Evolutionary conservation across 2,888 invertebrate species (phyloP).

Genomic region (Dicyrtoma fusca): DNA sequence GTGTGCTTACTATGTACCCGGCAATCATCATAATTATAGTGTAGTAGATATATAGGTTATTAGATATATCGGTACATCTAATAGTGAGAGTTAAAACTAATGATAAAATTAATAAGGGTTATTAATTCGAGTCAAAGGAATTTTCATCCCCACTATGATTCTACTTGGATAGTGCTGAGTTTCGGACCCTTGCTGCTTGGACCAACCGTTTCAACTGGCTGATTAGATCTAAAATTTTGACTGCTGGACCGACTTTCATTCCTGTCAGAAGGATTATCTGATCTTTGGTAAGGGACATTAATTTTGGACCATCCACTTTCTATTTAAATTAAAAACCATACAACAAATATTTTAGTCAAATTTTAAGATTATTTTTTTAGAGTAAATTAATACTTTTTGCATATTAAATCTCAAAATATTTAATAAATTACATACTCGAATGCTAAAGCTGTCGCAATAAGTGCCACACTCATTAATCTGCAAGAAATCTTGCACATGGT

Average conservation of each 20-base stretch:
- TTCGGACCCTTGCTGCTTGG: conserved; percentile 62
- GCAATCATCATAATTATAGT: too few species aligned
- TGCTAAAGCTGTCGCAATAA: conserved; percentile 67
- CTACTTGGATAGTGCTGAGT: conserved; percentile 45
- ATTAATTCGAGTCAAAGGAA: too few species aligned
- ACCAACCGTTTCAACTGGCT: conserved; percentile 87
- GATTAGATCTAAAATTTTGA: conserved; percentile 91
- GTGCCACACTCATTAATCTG: conserved; percentile 78
- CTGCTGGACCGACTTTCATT: conserved; percentile 92
- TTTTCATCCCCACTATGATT: not conserved
- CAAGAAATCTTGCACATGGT: conserved; percentile 87
- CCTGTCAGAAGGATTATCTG: conserved; percentile 85
- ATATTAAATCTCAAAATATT: not conserved
- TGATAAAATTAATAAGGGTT: not conserved
- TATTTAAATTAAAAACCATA: conserved; percentile 59
- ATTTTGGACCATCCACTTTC: conserved; percentile 78
- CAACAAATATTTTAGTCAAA: conserved; percentile 1
- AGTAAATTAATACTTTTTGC: not conserved
- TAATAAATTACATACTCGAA: conserved; percentile 61
- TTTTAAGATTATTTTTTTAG: too few species aligned
- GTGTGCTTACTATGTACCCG: too few species aligned
- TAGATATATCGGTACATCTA: too few species aligned
- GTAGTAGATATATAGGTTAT: too few species aligned
- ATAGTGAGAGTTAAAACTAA: not conserved
- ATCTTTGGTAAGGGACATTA: conserved; percentile 82